Percentiles rank a stretch among this genome's conserved stretches.
Evolutionary conservation across 2,113 vertebrate species (phyloP).

Genomic region (Aviceda subcristata): DNA sequence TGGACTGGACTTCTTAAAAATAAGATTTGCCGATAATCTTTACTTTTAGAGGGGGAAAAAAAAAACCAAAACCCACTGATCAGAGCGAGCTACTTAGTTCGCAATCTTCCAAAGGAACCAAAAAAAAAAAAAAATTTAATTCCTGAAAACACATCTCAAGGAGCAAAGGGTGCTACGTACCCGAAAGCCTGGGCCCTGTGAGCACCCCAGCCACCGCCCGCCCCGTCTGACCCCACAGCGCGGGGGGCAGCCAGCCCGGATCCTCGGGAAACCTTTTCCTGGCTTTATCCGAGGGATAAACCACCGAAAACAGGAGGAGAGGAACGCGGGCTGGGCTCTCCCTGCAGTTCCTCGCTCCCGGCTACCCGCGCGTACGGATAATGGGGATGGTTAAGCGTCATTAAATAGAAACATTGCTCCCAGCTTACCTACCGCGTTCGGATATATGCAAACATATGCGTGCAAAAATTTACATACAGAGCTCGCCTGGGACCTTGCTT

Average conservation of each 20-base stretch:
- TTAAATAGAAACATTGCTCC: background rate
- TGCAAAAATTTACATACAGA: background rate
- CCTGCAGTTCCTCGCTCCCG: background rate
- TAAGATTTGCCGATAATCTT: background rate
- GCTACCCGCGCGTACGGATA: accelerated
- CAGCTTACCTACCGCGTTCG: background rate
- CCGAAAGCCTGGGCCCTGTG: background rate
- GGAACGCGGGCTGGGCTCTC: background rate
- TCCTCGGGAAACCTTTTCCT: accelerated
- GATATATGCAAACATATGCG: background rate
- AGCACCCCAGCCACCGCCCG: background rate
- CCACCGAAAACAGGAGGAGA: accelerated
- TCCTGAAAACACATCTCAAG: background rate
- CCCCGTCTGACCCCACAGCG: accelerated
- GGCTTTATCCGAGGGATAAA: background rate
- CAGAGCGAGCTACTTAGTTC: accelerated
- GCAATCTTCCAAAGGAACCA: background rate
- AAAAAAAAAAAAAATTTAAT: background rate
- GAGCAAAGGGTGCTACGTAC: background rate
- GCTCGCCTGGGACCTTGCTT: background rate
- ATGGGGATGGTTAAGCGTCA: background rate
- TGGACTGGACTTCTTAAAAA: background rate
- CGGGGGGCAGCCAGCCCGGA: background rate
- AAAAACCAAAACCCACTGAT: accelerated
- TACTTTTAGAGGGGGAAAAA: background rate